A percentile compares a stretch with the other conserved stretches of the same genome.
These are phyloP conservation scores for Solenodon paradoxus DNA, from an alignment of 2,113 vertebrate genomes.

Conservation along the genomic window DNA sequence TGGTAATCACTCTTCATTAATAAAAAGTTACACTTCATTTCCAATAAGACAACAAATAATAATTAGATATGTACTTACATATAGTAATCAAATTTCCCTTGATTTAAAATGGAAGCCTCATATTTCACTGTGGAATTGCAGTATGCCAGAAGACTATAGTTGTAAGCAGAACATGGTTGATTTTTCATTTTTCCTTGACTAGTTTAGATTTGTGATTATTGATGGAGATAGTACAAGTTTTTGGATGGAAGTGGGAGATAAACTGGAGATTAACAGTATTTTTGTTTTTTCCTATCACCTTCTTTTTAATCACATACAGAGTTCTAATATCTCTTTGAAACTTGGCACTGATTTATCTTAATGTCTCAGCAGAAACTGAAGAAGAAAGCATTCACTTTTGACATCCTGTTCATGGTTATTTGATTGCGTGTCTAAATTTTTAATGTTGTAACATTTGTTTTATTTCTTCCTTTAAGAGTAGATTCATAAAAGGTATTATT, in stretches of 20 bases:
- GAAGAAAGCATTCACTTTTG: background rate
- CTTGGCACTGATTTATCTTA: background rate
- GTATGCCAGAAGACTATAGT: background rate
- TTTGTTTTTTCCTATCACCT: background rate
- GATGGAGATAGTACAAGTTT: too few species aligned
- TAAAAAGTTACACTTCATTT: background rate
- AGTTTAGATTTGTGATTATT: background rate
- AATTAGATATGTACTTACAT: background rate
- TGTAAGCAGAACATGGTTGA: background rate
- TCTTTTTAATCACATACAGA: background rate
- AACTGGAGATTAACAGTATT: background rate
- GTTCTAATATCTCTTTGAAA: background rate
- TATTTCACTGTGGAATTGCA: background rate
- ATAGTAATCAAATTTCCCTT: background rate
- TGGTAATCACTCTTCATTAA: background rate
- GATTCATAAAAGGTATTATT: background rate
- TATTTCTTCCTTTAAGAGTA: background rate
- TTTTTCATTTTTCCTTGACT: background rate
- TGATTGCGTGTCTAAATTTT: background rate
- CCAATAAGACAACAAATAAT: background rate
- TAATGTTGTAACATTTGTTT: background rate
- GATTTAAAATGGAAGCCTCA: background rate
- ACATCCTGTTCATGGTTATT: background rate
- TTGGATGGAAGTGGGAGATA: background rate
- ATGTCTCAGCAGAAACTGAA: background rate